Percentiles rank a stretch among this genome's conserved stretches.
Conservation (phyloP, 2,113 vertebrate genomes). For the Sinosuthora webbiana region DNA sequence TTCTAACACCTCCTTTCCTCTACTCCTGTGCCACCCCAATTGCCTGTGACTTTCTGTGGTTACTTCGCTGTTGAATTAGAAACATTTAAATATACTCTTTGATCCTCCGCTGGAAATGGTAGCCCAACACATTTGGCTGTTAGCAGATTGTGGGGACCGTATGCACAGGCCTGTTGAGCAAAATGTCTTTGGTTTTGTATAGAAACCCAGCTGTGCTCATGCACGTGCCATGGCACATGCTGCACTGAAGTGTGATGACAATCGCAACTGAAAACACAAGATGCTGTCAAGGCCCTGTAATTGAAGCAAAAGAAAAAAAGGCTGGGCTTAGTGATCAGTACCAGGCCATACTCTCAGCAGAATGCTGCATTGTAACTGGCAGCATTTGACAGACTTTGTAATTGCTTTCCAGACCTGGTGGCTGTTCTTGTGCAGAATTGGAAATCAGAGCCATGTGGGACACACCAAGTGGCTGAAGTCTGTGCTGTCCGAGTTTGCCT, state of each 20-base stretch:
- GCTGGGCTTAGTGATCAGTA: constrained; percentile 49
- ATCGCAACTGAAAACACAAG: constrained; percentile 38
- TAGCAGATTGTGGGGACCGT: constrained; percentile 2
- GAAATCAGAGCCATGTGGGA: constrained; percentile 23
- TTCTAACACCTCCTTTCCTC: background rate
- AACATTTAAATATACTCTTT: background rate
- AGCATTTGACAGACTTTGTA: constrained; percentile 36
- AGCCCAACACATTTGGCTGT: background rate
- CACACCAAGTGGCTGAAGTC: background rate
- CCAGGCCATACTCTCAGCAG: constrained; percentile 16
- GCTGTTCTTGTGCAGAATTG: background rate
- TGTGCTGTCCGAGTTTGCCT: background rate
- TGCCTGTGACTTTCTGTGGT: background rate
- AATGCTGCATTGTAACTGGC: background rate
- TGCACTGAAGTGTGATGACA: constrained; percentile 55
- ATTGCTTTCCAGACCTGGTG: constrained; percentile 38
- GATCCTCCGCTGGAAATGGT: constrained; percentile 1
- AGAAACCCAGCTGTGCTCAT: constrained; percentile 25
- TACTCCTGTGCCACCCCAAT: background rate
- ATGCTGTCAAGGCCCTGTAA: background rate
- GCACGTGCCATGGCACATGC: constrained; percentile 3
- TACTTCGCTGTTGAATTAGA: background rate
- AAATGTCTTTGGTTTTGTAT: constrained; percentile 30
- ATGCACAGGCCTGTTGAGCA: background rate
- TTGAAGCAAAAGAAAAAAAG: constrained; percentile 37